phyloP scores from a whole-genome alignment of 2,888 invertebrate species.

The Macrophya annulata region DNA sequence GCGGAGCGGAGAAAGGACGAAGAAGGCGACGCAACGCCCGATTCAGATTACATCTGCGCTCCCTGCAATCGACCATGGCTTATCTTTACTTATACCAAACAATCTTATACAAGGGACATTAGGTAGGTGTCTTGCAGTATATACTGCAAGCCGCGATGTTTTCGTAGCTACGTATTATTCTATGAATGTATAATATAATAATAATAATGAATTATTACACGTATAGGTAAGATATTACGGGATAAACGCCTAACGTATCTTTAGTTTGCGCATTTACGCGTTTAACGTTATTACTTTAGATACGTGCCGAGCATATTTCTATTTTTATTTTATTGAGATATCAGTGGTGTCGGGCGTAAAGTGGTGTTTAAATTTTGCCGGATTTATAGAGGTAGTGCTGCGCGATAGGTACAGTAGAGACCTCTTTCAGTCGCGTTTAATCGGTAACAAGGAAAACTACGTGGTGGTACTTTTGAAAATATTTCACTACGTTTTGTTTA shows the following conservation, averaged over 20 bases:
- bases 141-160: not conserved
- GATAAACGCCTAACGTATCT: not conserved
- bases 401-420: not conserved
- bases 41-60: slow-evolving; percentile 79
- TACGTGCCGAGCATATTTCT: not conserved
- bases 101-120: slow-evolving; percentile 41
- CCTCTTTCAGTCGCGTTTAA: not conserved
- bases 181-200: not conserved
- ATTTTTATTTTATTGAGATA: not conserved
- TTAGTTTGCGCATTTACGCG: not conserved
- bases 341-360: not conserved
- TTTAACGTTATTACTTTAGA: not conserved
- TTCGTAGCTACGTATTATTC: not conserved
- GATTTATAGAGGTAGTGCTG: not conserved
- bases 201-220: not conserved
- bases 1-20: slow-evolving; percentile 75
- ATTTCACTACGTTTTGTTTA: not conserved
- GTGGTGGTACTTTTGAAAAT: not conserved
- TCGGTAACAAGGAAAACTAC: not conserved
- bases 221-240: not conserved
- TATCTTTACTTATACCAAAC: slow-evolving; percentile 73
- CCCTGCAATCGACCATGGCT: slow-evolving; percentile 66
- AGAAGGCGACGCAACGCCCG: slow-evolving; percentile 75
- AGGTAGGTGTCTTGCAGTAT: slow-evolving; percentile 35
- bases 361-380: slow-evolving; percentile 21